Evolutionary conservation across 2,797 vertebrate genomes (phyloP), one percentile per base, ranked within the genome.

Genomic region (Urocyon cinereoargenteus): DNA sequence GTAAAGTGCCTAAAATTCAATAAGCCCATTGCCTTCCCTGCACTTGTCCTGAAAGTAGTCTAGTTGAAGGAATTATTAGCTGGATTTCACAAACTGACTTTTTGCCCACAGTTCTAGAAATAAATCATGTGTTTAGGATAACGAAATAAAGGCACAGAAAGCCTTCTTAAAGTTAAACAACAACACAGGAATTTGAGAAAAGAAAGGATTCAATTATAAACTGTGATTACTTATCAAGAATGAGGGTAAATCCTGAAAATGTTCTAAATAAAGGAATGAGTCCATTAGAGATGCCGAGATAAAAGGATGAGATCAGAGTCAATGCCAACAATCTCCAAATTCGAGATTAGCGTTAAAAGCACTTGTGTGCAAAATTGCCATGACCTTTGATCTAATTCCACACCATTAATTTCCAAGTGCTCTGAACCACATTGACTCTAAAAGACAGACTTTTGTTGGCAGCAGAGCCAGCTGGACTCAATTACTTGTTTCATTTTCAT

Each of bases 331-430:
- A 75, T 83, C 34, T 68, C 72, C 88, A 81, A 79, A 87, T 55
- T 0, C 28, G 59, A 96, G 66, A 86, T 94, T 83, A 70, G 22
- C 79, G 36, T 53, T 96, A 88, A 94, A 96, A 90, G 73, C 57
- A 75, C 87, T 91, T 77, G 34, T 90, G 84, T 89, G 61, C 55
- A 85, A 94, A 97, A 94, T 85, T 94, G 85, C 86, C 40, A 22
- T 92, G 90, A 92, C 97, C 81, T 96, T 96, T 57, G 70, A 78
- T 92, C 94, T 94, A 97, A 97, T 89, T 97, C 73, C 82, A 86
- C 61, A 78, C 68, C 36, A 81, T 91, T 97, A 79, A 96, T 96
- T 97, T 97, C 40, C 62, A 57, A 96, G 90, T 55, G 61, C 88
- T 64, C 64, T 49, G n/a, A 89, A 83, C 57, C 22, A 68, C 21